Conservation (phyloP, 2,113 vertebrate genomes). For the Brachyhypopomus occidentalis region DNA sequence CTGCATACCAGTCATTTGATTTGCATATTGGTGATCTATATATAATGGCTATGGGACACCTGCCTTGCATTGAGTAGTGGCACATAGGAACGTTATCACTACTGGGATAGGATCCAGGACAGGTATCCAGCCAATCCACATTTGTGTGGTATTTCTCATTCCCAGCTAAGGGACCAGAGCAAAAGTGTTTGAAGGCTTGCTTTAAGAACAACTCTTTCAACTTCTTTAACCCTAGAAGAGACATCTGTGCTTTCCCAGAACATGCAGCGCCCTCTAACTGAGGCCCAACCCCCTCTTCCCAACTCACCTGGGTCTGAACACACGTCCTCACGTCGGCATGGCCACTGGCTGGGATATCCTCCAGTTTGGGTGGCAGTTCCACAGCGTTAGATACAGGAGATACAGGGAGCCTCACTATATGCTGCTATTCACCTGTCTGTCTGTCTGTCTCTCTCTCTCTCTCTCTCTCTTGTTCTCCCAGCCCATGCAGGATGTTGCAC, state of each 20-base stretch:
- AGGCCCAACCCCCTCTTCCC: neutral
- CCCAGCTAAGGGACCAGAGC: neutral
- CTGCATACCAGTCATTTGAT: neutral
- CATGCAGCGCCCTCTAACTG: no score
- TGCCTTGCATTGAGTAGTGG: neutral
- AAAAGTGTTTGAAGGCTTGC: neutral
- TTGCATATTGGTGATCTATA: neutral
- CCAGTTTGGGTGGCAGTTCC: neutral
- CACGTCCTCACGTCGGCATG: neutral
- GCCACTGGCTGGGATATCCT: neutral
- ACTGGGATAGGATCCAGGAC: neutral
- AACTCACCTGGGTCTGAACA: conserved; percentile 27
- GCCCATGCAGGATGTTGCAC: conserved; percentile 9
- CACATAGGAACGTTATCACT: neutral
- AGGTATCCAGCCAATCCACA: no score
- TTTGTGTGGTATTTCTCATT: no score
- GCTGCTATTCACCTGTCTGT: neutral
- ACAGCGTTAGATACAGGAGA: neutral
- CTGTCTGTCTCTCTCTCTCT: neutral
- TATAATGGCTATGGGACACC: neutral
- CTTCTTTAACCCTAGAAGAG: neutral
- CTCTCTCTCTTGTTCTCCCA: neutral
- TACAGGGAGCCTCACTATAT: no score
- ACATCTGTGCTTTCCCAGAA: neutral
- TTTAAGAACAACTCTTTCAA: neutral